Base-by-base conservation (phyloP, 2,888 invertebrate genomes). In the Drosophila merina region DNA sequence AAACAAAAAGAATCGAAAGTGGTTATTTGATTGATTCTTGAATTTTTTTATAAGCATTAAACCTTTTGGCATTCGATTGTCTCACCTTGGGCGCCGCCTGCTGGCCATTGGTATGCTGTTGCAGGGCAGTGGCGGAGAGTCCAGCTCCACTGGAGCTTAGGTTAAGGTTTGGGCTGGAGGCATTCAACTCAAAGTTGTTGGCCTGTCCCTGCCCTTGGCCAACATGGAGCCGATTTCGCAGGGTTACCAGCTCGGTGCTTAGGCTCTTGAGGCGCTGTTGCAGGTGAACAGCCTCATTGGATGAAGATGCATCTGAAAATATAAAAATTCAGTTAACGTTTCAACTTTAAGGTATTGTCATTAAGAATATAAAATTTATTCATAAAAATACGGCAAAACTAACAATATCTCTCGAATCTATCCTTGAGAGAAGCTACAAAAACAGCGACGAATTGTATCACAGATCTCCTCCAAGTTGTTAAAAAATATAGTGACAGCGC, bases 261-360 rank as follows among this genome's bases (percentile, higher is more conserved):
- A 98, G 94, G 92, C 96, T 97, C 90, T 97, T 95, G 90, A 97
- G 94, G 83, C 97, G 95, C 92, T 97, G 97, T 93, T 97, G 97
- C 90, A 97, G 93, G 92, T 97, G 97, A 88, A 97, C 97, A 83
- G 97, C 97, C 93, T 97, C 97, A 93, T 97, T 97, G 87, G 97
- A 97, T 75, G 97, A 97, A 88, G 97, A 97, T 88, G 97, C 97
- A 96, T 97, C 97, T 97, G 94, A 3, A 69, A 63, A 28, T 0
- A 3, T 0, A 26, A 0, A 12, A 38, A 1, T 6, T 14, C 9
- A 0, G 12, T 12, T 36, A 0, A 36, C 7, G n/a, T 33, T 10
- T 10, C 10, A 2, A 10, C 33, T 31, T 31, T 31, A 31, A 8
- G 7, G 8, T 8, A 30, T 6, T 30, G 20, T 20, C 20, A 1